phyloP scores from a whole-genome alignment of 2,797 vertebrate species.

The Takifugu rubripes region DNA sequence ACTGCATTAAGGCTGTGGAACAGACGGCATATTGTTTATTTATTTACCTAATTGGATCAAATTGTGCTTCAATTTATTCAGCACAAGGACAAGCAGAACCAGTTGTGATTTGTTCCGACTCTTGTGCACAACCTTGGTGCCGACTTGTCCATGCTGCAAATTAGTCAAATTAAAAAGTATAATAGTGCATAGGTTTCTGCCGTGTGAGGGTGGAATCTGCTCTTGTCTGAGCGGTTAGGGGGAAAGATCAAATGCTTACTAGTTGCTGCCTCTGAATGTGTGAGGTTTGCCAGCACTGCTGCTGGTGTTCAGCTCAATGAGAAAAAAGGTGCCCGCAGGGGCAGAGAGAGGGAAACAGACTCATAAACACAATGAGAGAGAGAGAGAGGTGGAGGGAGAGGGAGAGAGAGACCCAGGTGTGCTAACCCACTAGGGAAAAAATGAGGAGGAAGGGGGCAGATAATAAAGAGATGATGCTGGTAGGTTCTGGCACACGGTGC shows the following conservation, averaged over 20 bases:
- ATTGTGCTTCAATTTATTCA: not conserved
- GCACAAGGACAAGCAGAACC: constrained; percentile 49
- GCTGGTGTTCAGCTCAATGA: constrained; percentile 47
- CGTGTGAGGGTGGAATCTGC: not conserved
- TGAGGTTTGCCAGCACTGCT: constrained; percentile 33
- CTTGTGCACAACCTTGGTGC: constrained; percentile 28
- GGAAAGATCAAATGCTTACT: constrained; percentile 39
- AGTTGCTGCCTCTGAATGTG: constrained; percentile 40
- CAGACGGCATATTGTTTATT: constrained; percentile 77
- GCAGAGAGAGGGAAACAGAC: constrained; percentile 24
- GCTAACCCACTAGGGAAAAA: constrained; percentile 60
- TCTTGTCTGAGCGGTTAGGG: constrained; percentile 12
- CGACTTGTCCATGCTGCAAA: constrained; percentile 36
- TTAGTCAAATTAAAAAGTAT: constrained; percentile 38
- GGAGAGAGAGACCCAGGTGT: constrained; percentile 65
- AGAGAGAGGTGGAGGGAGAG: constrained; percentile 21
- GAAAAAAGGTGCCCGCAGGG: constrained; percentile 42
- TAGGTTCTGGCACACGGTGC: constrained; percentile 53
- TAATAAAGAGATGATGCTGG: constrained; percentile 50
- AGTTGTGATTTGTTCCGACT: constrained; percentile 61
- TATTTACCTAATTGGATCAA: constrained; percentile 3
- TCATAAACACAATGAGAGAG: constrained; percentile 14
- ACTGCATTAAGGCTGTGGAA: constrained; percentile 61
- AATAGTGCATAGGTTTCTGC: not conserved
- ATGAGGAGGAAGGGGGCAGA: constrained; percentile 42